Base-by-base conservation (phyloP, 2,888 invertebrate species). In the Clostera curtula region DNA sequence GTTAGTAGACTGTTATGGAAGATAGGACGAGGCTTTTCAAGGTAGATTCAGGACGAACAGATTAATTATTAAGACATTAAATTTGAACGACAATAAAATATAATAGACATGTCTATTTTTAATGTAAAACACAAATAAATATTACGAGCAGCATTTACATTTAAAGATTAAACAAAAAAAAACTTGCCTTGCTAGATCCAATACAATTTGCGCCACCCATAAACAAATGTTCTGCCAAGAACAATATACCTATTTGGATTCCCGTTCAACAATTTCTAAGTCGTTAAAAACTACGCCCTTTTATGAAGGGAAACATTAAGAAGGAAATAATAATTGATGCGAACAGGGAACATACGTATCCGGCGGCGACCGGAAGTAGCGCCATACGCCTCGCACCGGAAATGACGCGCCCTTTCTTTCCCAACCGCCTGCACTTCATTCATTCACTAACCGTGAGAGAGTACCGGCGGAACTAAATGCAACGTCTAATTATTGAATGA, bases 291-390 rank as follows among this genome's bases (percentile, higher is more conserved):
- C 40, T 46, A 52, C 52, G 51, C 49, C 43, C 32, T 55, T 55
- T 49, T 47, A 46, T 44, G 49, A 66, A 65, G 68, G 74, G 73
- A 74, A 75, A 63, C 67, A 57, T 62, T 69, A 70, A 69, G 68
- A 70, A 73, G 75, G 74, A 76, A 79, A 76, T 70, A 72, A 73
- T 74, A 77, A 79, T 77, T 74, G 71, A 72, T 67, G 58, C 62
- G 58, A 68, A 63, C 65, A 65, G 68, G 69, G 68, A 71, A 68
- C 76, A 71, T 57, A 52, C 62, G 70, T 66, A 66, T 80, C 80
- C 80, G 73, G 67, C 60, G 71, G 56, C 64, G 53, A 52, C 51
- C 72, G 76, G 77, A 75, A 79, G 73, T 71, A 67, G 53, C 64
- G 66, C 70, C 73, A 74, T 72, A 71, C 67, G 71, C 60, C 60